These are phyloP conservation scores for Perdita meconis DNA, from an alignment of 2,888 invertebrate species.

Conservation along the genomic window DNA sequence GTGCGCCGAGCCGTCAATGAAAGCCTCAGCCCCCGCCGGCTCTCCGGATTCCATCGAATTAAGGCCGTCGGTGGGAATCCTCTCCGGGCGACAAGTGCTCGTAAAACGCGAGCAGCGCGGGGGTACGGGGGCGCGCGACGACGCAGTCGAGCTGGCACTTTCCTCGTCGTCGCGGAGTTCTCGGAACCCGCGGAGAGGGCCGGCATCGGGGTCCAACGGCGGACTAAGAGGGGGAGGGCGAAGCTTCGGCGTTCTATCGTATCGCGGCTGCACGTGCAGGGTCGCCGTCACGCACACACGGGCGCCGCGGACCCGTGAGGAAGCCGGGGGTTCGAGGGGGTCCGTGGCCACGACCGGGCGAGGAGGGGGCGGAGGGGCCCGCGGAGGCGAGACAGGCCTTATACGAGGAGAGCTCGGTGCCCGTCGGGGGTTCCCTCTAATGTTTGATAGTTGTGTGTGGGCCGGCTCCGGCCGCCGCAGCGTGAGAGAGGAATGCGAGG, in stretches of 20 bases:
- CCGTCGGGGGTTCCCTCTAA: constrained; percentile 73
- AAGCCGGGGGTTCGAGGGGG: constrained; percentile 18
- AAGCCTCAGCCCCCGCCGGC: neutral
- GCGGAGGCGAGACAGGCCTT: constrained; percentile 70
- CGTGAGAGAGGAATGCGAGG: constrained; percentile 83
- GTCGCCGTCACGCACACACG: constrained; percentile 40
- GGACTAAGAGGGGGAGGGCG: no score
- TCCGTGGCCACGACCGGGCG: neutral
- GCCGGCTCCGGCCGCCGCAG: constrained; percentile 76
- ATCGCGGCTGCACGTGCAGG: constrained; percentile 53
- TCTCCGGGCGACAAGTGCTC: neutral
- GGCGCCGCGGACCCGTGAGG: neutral
- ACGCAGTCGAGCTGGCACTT: constrained; percentile 56
- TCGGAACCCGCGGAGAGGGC: constrained; percentile 60
- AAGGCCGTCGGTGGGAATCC: neutral
- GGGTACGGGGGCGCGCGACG: neutral
- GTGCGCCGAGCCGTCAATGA: no score
- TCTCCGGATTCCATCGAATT: neutral
- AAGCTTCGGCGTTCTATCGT: constrained; percentile 49
- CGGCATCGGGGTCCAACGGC: constrained; percentile 34
- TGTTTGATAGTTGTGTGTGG: constrained; percentile 79
- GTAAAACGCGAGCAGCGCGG: constrained; percentile 1
- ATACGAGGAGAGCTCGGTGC: constrained; percentile 77
- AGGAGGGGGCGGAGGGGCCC: constrained; percentile 44
- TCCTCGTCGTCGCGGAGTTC: constrained; percentile 57